These are phyloP conservation scores for Chaitophorus viminalis DNA, from an alignment of 2,888 invertebrate genomes.

Conservation along the genomic window DNA sequence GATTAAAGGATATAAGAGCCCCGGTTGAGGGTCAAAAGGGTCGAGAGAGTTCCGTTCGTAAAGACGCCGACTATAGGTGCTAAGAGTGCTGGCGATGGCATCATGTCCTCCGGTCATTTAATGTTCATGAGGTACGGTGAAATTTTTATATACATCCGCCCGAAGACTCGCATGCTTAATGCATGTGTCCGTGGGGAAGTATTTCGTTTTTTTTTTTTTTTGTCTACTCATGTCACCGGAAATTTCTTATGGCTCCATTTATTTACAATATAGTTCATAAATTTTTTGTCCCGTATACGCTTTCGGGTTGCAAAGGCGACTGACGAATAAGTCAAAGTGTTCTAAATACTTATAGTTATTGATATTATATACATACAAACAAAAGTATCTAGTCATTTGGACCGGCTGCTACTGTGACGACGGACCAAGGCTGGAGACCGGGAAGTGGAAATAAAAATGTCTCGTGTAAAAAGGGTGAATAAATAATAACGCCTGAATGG, in stretches of 20 bases:
- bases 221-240: not conserved
- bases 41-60: too few species aligned
- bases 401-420: not conserved
- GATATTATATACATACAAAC: too few species aligned
- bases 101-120: not conserved
- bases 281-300: not conserved
- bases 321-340: not conserved
- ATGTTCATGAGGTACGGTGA: constrained; percentile 5
- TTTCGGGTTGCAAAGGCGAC: not conserved
- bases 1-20: not conserved
- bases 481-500: not conserved
- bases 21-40: too few species aligned
- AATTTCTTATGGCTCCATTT: too few species aligned
- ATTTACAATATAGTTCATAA: not conserved
- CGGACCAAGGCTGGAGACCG: not conserved
- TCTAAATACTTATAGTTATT: too few species aligned
- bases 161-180: not conserved
- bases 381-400: too few species aligned
- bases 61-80: too few species aligned
- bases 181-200: not conserved
- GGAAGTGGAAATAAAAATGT: not conserved
- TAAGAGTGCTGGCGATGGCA: not conserved
- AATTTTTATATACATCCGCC: not conserved
- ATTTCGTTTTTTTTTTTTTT: not conserved
- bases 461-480: not conserved